Percentiles rank a stretch among this genome's conserved stretches.
Conservation (phyloP, 2,113 vertebrate genomes). For the Ctenomys sociabilis region DNA sequence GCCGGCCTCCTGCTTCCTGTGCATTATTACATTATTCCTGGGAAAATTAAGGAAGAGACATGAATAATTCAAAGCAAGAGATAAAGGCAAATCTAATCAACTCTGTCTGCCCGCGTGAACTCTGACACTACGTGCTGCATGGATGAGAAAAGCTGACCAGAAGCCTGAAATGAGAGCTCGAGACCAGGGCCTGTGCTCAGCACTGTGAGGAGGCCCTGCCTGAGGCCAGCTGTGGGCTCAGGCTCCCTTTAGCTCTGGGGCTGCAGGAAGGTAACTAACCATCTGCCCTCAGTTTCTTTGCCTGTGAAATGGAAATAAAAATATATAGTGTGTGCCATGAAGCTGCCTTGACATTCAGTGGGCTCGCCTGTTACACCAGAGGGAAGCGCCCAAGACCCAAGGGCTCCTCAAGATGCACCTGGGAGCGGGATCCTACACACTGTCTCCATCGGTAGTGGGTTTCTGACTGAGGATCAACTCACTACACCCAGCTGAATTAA, state of each 20-base stretch:
- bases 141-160: conserved; percentile 55
- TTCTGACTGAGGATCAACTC: no score
- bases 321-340: neutral
- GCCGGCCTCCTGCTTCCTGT: conserved; percentile 78
- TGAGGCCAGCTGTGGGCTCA: rapidly evolving
- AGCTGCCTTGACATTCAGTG: neutral
- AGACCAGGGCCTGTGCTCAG: conserved; percentile 48
- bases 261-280: neutral
- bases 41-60: conserved; percentile 82
- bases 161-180: conserved; percentile 52
- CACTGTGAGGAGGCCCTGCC: rapidly evolving
- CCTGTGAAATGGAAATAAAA: neutral
- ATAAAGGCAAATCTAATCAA: conserved; percentile 86
- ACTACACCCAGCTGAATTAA: no score
- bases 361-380: no score
- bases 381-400: no score
- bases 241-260: neutral
- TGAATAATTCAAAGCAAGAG: conserved; percentile 87
- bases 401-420: neutral
- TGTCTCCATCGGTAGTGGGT: neutral
- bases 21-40: conserved; percentile 86
- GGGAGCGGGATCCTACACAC: rapidly evolving
- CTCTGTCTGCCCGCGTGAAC: conserved; percentile 80
- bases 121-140: conserved; percentile 80
- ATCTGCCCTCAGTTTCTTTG: neutral